phyloP scores from a whole-genome alignment of 1,140 invertebrate species.

The Saccostrea cuccullata region DNA sequence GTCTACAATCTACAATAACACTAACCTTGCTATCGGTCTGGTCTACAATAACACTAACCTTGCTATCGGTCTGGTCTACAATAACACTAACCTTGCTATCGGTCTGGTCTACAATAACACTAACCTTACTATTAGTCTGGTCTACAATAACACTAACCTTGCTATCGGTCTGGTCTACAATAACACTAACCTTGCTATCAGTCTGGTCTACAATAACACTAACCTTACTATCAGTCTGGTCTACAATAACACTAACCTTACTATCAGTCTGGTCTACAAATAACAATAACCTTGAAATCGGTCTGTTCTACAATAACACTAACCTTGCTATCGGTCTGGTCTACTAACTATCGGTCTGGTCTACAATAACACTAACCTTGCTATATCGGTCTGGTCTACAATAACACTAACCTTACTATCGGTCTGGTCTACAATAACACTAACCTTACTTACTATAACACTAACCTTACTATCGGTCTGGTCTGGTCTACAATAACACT shows the following conservation, averaged over 20 bases:
- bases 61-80: not conserved
- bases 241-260: constrained; percentile 77
- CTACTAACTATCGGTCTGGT: not conserved
- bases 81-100: constrained; percentile 87
- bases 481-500: not conserved
- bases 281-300: constrained; percentile 87
- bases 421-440: not conserved
- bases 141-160: constrained; percentile 80
- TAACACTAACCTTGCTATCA: not conserved
- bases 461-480: not conserved
- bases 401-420: not conserved
- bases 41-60: not conserved
- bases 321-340: too few relatives aligned
- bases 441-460: constrained; percentile 86
- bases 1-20: not conserved
- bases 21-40: constrained; percentile 94
- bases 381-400: constrained; percentile 96
- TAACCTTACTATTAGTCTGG: not conserved
- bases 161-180: constrained; percentile 93
- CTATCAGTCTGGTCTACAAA: not conserved
- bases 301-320: constrained; percentile 83
- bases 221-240: constrained; percentile 96
- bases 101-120: constrained; percentile 84
- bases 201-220: not conserved
- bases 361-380: constrained; percentile 80